Evolutionary conservation across 2,888 invertebrate genomes (phyloP), one percentile per base, ranked within the genome.

Genomic region (Ormyrus pomaceus): DNA sequence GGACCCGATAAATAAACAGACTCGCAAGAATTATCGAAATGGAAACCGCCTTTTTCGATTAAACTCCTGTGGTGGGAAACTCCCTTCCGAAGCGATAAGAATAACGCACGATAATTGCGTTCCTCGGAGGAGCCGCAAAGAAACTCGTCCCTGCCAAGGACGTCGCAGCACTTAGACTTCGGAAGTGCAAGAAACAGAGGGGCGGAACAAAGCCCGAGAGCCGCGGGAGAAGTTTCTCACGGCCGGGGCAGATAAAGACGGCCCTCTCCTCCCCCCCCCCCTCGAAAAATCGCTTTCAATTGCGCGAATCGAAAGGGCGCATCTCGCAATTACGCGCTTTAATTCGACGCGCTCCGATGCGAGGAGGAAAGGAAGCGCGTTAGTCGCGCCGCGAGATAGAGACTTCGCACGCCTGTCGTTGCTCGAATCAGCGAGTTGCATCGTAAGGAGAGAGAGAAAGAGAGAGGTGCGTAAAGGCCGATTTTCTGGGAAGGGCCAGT

Each of bases 311-410:
- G 73, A 78, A 78, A 78, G 78, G 73, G 68, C 66, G 56, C 72
- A 78, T 78, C 73, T 78, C 71, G 65, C 75, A 75, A 75, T 79
- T 79, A 75, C 79, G 75, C 79, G 79, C 51, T 79, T 75, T 75
- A 79, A 79, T 75, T 79, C 75, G 79, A 73, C 59, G 69, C 74
- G 79, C 72, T 64, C 64, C 64, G 53, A 58, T 65, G 68, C 59
- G 48, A 62, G 10, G 19, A 46, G 10, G 58, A 13, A 46, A 7
- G 48, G 65, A 56, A 58, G 65, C 6, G 34, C 65, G 58, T 65
- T 66, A 59, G 75, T 45, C 46, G 64, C 64, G 72, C 64, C 50
- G 61, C 19, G 51, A 66, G 58, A 45, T 45, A 58, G 59, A 9
- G 10, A 56, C 9, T 53, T 75, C 66, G 59, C 61, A 61, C 61